Percentiles rank a stretch among this genome's conserved stretches.
phyloP scores from a whole-genome alignment of 2,888 invertebrate genomes.

The Lycaena phlaeas region DNA sequence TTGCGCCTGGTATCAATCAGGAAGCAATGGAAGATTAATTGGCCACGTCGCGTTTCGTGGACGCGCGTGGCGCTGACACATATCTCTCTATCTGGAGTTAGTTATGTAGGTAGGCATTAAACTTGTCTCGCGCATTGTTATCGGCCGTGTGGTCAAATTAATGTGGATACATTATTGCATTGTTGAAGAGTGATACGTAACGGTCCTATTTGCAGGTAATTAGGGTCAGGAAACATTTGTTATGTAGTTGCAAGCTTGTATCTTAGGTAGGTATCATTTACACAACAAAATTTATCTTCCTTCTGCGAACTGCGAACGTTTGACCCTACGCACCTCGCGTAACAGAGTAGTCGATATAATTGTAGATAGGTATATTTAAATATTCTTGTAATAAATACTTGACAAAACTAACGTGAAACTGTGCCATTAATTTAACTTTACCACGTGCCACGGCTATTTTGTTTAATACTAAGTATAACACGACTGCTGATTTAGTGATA shows the following conservation, averaged over 20 bases:
- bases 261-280: constrained; percentile 20
- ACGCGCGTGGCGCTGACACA: constrained; percentile 39
- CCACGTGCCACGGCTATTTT: constrained; percentile 65
- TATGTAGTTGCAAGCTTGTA: constrained; percentile 15
- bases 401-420: constrained; percentile 70
- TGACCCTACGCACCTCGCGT: constrained; percentile 12
- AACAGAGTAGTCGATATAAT: constrained; percentile 31
- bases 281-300: constrained; percentile 18
- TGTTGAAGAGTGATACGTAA: constrained; percentile 30
- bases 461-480: constrained; percentile 62
- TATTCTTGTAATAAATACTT: constrained; percentile 57
- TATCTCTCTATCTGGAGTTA: constrained; percentile 45
- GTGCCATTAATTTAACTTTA: constrained; percentile 72
- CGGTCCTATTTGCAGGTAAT: constrained; percentile 28
- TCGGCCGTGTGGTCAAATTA: constrained; percentile 32
- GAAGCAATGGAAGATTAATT: constrained; percentile 13
- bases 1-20: constrained; percentile 7
- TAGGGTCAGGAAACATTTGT: constrained; percentile 27
- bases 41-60: constrained; percentile 25
- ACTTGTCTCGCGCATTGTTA: constrained; percentile 31
- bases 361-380: constrained; percentile 30
- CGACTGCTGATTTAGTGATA: constrained; percentile 69
- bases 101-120: constrained; percentile 31
- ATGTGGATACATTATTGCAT: constrained; percentile 32
- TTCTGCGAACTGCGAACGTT: constrained; percentile 6